A percentile compares a stretch with the other conserved stretches of the same genome.
phyloP scores from a whole-genome alignment of 2,797 vertebrate genomes.

The Huso huso region DNA sequence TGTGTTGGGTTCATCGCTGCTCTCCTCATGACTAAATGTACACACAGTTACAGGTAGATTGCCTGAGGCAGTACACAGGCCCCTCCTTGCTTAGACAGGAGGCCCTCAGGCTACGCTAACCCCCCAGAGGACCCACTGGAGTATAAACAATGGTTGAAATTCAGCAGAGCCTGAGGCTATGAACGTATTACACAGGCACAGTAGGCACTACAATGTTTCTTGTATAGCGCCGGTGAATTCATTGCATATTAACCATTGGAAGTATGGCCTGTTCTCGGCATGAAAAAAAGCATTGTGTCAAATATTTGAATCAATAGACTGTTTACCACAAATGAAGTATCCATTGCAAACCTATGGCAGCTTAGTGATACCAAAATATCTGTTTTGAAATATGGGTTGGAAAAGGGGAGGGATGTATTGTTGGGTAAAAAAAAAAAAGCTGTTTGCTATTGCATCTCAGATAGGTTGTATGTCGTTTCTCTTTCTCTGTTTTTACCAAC shows the following conservation, averaged over 20 bases:
- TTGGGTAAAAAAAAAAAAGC: neutral
- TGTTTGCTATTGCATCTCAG: neutral
- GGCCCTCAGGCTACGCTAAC: conserved; percentile 51
- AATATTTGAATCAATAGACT: no score
- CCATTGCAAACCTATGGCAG: no score
- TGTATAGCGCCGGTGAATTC: conserved; percentile 47
- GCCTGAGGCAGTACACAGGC: conserved; percentile 50
- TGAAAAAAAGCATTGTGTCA: no score
- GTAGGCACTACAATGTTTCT: conserved; percentile 46
- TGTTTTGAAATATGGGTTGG: neutral
- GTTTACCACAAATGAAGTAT: no score
- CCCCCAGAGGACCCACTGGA: conserved; percentile 45
- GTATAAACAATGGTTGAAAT: conserved; percentile 66
- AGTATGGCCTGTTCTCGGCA: no score
- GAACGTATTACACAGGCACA: conserved; percentile 36
- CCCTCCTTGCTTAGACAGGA: conserved; percentile 47
- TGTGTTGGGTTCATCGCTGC: conserved; percentile 9
- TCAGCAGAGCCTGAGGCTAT: conserved; percentile 56
- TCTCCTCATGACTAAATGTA: conserved; percentile 33
- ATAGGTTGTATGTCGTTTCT: no score
- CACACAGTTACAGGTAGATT: conserved; percentile 47
- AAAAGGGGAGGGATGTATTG: neutral
- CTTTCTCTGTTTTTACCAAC: no score
- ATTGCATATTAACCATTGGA: no score
- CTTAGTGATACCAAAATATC: no score